Evolutionary conservation across 2,113 vertebrate genomes (phyloP).

Genomic region (Sorex fumeus): DNA sequence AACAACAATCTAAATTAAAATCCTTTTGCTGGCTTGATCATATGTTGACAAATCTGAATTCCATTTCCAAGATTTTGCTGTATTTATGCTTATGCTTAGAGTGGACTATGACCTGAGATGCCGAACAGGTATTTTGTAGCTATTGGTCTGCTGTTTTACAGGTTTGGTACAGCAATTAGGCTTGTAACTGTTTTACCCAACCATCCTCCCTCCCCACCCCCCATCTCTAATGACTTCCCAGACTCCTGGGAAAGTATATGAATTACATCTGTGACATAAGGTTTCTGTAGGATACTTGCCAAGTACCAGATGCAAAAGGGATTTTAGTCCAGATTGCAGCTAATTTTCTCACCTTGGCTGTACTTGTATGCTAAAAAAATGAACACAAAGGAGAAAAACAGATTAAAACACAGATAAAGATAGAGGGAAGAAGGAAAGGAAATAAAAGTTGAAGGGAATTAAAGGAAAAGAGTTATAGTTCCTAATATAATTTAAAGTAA

Average conservation of each 20-base stretch:
- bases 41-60: not conserved
- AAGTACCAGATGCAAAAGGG: not conserved
- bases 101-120: fast-evolving
- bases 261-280: not conserved
- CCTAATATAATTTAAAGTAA: not conserved
- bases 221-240: not conserved
- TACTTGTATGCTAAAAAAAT: not conserved
- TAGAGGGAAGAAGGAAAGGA: too few species aligned
- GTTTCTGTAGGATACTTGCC: not conserved
- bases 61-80: not conserved
- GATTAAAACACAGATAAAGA: not conserved
- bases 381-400: not conserved
- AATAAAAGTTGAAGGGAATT: too few species aligned
- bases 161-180: not conserved
- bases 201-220: too few species aligned
- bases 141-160: not conserved
- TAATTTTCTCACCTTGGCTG: not conserved
- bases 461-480: not conserved
- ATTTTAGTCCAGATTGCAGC: not conserved
- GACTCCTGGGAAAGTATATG: not conserved
- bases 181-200: not conserved
- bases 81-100: not conserved
- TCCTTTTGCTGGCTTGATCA: not conserved
- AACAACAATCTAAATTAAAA: not conserved
- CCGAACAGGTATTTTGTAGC: not conserved